phyloP scores from a whole-genome alignment of 1,140 invertebrate genomes.

The Gryon sp. region DNA sequence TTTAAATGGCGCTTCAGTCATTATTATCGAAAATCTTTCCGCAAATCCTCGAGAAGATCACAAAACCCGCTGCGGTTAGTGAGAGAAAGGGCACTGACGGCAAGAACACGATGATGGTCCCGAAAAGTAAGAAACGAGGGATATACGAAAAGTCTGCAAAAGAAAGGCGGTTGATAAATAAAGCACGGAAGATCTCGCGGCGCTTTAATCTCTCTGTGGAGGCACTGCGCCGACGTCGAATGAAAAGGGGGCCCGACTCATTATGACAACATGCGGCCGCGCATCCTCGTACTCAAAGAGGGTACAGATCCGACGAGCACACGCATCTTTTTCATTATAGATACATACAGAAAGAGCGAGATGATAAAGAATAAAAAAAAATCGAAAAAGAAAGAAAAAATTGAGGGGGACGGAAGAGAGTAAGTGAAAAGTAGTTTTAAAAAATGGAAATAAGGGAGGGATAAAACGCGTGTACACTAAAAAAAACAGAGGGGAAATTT shows the following conservation, averaged over 20 bases:
- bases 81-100: constrained; percentile 23
- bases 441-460: too few species aligned
- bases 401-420: neutral
- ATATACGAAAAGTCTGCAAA: constrained; percentile 37
- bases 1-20: neutral
- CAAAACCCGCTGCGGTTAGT: constrained; percentile 12
- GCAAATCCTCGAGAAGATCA: constrained; percentile 34
- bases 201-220: constrained; percentile 76
- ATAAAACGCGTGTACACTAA: neutral
- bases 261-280: constrained; percentile 78
- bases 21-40: constrained; percentile 21
- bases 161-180: constrained; percentile 73
- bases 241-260: constrained; percentile 71
- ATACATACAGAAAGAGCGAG: constrained; percentile 39
- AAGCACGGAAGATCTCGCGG: constrained; percentile 72
- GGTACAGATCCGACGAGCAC: constrained; percentile 22
- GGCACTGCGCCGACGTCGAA: constrained; percentile 68
- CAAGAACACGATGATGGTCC: constrained; percentile 29
- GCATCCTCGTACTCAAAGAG: constrained; percentile 67
- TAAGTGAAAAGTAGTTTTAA: too few species aligned
- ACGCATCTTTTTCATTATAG: constrained; percentile 42
- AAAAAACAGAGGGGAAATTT: neutral
- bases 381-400: neutral
- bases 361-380: neutral
- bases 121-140: constrained; percentile 38